Evolutionary conservation across 1,140 invertebrate species (phyloP), one percentile per base, ranked within the genome.

Genomic region (Meloidogyne hapla): DNA sequence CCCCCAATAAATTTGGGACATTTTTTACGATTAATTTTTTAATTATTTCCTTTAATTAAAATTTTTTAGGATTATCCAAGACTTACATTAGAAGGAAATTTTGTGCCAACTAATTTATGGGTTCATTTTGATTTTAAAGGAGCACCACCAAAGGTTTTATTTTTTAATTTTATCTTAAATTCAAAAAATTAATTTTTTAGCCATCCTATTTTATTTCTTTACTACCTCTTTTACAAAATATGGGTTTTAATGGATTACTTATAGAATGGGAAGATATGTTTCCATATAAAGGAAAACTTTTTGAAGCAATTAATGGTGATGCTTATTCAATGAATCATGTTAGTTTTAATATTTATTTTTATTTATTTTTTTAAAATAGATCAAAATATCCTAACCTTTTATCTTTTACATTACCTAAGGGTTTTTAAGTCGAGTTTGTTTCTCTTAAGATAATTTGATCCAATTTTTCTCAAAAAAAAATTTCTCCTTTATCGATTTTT

Each of bases 261-360:
- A 88, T 96, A 70, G 96, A 98, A 88, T 98, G 96, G 89, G 96
- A 98, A 89, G 96, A 99, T 83, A 96, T 95, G 93, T 98, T 98
- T 88, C 95, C 95, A 0, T 98, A 93, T 88, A 89, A 88, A 73
- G 93, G 91, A 0, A 86, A 88, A 0, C 87, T 98, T 4, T 88
- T 88, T n/a, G 87, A 89, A 1, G 88, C 95, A 9, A 89, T 91
- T 1, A 92, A 94, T 4, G 89, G 88, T 40, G 93, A 95, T 89
- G 91, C 91, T 69, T 98, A 96, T 85, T 91, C 90, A 0, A 89
- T 88, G 80, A 86, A 89, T 45, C 91, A 95, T 79, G 91, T 95
- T 1, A 81, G 83, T 18, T 89, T 90, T 23, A 90, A 21, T 18
- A 94, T 78, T 85, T 92, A 56, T 85, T 89, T 13, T 23, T 45